phyloP scores from a whole-genome alignment of 2,888 invertebrate species.

The Tridacna crocea region DNA sequence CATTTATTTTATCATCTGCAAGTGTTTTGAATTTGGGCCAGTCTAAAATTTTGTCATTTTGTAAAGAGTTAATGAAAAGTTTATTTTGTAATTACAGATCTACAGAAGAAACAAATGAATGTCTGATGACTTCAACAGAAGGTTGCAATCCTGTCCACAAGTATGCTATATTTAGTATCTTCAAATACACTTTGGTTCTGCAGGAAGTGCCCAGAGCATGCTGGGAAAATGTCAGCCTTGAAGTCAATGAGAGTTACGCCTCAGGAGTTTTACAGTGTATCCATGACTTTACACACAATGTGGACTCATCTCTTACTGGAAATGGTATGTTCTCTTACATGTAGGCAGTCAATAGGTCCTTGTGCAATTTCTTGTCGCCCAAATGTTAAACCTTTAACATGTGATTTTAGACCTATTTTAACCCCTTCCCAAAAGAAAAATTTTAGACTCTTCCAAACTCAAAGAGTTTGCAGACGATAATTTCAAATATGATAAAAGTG shows the following conservation, averaged over 20 bases:
- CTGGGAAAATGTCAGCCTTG: constrained; percentile 23
- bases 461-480: too few relatives aligned
- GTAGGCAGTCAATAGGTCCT: too few relatives aligned
- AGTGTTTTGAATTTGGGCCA: too few relatives aligned
- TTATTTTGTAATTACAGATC: constrained; percentile 11
- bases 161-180: constrained; percentile 18
- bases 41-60: too few relatives aligned
- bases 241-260: constrained; percentile 10
- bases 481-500: too few relatives aligned
- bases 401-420: too few relatives aligned
- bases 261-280: constrained; percentile 29
- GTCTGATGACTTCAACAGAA: constrained; percentile 20
- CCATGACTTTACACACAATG: constrained; percentile 7
- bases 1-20: too few relatives aligned
- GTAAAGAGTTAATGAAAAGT: too few relatives aligned
- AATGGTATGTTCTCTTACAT: not conserved
- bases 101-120: constrained; percentile 28
- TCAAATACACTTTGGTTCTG: not conserved
- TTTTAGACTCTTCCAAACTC: too few relatives aligned
- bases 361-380: too few relatives aligned
- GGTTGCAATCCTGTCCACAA: constrained; percentile 33
- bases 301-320: not conserved
- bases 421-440: not conserved
- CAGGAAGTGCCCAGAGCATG: constrained; percentile 31
- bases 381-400: too few relatives aligned